Base-by-base conservation (phyloP, 2,888 invertebrate genomes). In the Lithophane socia region DNA sequence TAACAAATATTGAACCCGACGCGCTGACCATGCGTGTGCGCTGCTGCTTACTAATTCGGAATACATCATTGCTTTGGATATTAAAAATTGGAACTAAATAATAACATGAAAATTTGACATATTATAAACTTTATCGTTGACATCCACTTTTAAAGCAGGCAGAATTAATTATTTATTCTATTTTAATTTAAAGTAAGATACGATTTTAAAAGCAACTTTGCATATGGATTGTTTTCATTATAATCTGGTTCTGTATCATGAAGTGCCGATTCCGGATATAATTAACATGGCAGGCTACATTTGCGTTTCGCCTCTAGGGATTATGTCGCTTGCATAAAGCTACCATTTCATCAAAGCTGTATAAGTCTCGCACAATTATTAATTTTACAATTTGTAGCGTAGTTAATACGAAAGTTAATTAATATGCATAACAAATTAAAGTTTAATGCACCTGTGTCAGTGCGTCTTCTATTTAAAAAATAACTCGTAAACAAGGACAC, bases 1-100 rank as follows among this genome's bases (percentile, higher is more conserved):
- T 81, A 77, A 80, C 73, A 64, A 74, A 65, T 79, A 76, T 79
- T 72, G 78, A 61, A 74, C 52, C 70, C 67, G 61, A 70, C 73
- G 63, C 71, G 56, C 60, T 18, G 18, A 24, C n/a, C 54, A 44
- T 74, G 70, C 74, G 65, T 47, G 60, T 77, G 72, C 77, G 71
- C 63, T 65, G 42, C 64, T 73, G 72, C 13, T 77, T 73, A 74
- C 75, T 47, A 54, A 75, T 68, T 61, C 61, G 44, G 70, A 66
- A 77, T 58, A 52, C 47, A 75, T 64, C 13, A 72, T 73, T 56
- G n/a, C 21, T 61, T 18, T 24, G n/a, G 18, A 54, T 54, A 66
- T 18, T 64, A 47, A 47, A 47, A 47, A 72, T 52, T 61, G 5
- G 21, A 29, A 44, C 42, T 44, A 63, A 18, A 24, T 42, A 56